phyloP scores from a whole-genome alignment of 2,797 vertebrate genomes.

The Gymnoscopelus braueri region DNA sequence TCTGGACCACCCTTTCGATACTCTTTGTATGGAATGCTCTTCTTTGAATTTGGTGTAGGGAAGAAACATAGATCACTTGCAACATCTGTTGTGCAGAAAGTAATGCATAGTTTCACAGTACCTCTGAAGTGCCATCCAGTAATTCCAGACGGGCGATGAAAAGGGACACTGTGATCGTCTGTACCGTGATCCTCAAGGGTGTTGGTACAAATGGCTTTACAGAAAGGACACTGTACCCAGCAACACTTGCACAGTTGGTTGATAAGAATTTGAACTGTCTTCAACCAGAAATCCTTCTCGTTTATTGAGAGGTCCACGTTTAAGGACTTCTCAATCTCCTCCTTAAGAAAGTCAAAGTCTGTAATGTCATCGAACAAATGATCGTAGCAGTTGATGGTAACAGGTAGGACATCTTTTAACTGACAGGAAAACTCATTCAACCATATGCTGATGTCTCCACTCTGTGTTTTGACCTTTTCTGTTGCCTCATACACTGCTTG shows the following conservation, averaged over 20 bases:
- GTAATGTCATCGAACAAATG: no score
- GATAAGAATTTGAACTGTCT: slow-evolving; percentile 63
- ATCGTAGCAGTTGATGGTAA: no score
- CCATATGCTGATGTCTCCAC: no score
- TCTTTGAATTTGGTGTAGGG: fast-evolving
- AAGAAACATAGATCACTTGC: slow-evolving; percentile 39
- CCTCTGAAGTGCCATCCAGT: no score
- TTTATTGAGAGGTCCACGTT: slow-evolving; percentile 24
- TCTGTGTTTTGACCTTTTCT: no score
- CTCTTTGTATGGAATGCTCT: not conserved
- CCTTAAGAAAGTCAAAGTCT: no score
- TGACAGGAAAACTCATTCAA: no score
- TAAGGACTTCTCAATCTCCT: no score
- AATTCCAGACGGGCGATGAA: slow-evolving; percentile 44
- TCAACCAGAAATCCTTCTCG: slow-evolving; percentile 35
- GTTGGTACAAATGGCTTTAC: slow-evolving; percentile 62
- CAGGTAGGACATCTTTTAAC: no score
- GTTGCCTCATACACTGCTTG: no score
- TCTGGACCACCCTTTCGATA: slow-evolving; percentile 44
- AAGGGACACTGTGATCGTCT: slow-evolving; percentile 56
- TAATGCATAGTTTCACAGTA: not conserved
- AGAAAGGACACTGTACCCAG: slow-evolving; percentile 73
- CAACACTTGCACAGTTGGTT: slow-evolving; percentile 69
- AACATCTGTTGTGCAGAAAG: slow-evolving; percentile 62
- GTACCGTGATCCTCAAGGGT: slow-evolving; percentile 48